These are phyloP conservation scores for Drosophila ananassae DNA, from an alignment of 1,140 invertebrate species.

Conservation along the genomic window DNA sequence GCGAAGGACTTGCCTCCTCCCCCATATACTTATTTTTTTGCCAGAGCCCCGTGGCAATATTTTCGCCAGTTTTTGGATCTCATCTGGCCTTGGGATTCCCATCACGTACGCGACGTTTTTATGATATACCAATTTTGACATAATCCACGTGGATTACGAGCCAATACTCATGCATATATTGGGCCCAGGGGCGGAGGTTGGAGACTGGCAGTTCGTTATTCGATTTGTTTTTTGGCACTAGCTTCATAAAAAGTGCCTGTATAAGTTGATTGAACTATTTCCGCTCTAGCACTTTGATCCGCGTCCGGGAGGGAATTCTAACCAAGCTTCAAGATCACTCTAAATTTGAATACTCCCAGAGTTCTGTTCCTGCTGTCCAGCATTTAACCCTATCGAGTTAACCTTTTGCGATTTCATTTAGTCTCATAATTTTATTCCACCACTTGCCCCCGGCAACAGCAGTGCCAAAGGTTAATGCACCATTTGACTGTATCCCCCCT, in stretches of 20 bases:
- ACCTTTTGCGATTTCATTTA: conserved; percentile 26
- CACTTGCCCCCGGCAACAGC: conserved; percentile 16
- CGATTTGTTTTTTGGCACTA: conserved; percentile 42
- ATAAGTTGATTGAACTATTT: conserved; percentile 51
- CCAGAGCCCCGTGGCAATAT: conserved; percentile 38
- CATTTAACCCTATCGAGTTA: conserved; percentile 24
- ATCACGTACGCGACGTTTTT: conserved; percentile 79
- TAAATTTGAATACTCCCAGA: background rate
- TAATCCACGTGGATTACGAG: conserved; percentile 79
- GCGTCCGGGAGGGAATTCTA: conserved; percentile 8
- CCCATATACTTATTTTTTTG: background rate
- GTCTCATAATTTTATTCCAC: conserved; percentile 40
- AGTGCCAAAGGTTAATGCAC: conserved; percentile 74
- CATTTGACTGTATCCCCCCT: conserved; percentile 60
- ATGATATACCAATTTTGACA: conserved; percentile 82
- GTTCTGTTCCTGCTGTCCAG: background rate
- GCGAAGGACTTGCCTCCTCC: conserved; percentile 5
- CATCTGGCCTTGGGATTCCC: conserved; percentile 45
- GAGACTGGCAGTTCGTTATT: conserved; percentile 50
- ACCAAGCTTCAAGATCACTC: background rate
- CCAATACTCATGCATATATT: conserved; percentile 42
- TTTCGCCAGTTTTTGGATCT: conserved; percentile 43
- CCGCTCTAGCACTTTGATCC: conserved; percentile 43
- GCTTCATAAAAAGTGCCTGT: conserved; percentile 30
- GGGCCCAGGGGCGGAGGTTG: conserved; percentile 12